Evolutionary conservation across 2,113 vertebrate genomes (phyloP).

Genomic region (Microtus pennsylvanicus): DNA sequence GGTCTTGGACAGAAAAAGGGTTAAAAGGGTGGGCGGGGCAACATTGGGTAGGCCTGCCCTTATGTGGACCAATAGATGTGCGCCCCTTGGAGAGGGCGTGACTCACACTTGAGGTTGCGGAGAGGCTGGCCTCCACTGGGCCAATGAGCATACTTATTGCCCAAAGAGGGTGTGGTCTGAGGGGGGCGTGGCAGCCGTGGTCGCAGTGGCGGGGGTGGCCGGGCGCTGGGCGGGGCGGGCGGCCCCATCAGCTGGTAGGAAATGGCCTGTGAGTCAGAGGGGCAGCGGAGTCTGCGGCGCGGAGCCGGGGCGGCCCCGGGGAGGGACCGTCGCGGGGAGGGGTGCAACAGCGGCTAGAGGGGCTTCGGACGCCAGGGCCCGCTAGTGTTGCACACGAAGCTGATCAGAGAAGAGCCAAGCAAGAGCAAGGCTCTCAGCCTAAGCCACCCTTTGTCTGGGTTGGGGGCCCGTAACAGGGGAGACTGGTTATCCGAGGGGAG

Average conservation of each 20-base stretch:
- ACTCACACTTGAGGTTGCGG: slow-evolving; percentile 11
- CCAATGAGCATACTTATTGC: slow-evolving; percentile 62
- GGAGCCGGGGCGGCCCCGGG: slow-evolving; percentile 75
- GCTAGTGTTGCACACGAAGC: slow-evolving; percentile 73
- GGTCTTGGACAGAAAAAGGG: slow-evolving; percentile 26
- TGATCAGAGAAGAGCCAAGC: slow-evolving; percentile 62
- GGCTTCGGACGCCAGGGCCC: slow-evolving; percentile 62
- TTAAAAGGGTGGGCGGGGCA: slow-evolving; percentile 70
- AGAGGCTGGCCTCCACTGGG: slow-evolving; percentile 69
- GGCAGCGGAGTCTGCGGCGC: slow-evolving; percentile 76
- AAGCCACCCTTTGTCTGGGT: slow-evolving; percentile 82
- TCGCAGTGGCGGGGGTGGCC: slow-evolving; percentile 40
- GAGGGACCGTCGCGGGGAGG: slow-evolving; percentile 75
- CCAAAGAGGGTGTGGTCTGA: slow-evolving; percentile 32
- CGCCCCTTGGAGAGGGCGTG: slow-evolving; percentile 61
- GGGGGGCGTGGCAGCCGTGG: slow-evolving; percentile 72
- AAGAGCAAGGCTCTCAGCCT: slow-evolving; percentile 61
- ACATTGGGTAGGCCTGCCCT: slow-evolving; percentile 66
- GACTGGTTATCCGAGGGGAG: slow-evolving; percentile 64
- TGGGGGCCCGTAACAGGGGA: slow-evolving; percentile 74
- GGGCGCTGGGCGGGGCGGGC: slow-evolving; percentile 78
- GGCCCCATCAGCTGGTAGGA: slow-evolving; percentile 84
- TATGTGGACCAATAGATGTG: slow-evolving; percentile 59
- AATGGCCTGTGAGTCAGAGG: slow-evolving; percentile 84
- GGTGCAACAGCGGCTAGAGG: slow-evolving; percentile 68